These are phyloP conservation scores for Grammomys dolichurus DNA, from an alignment of 2,113 vertebrate genomes.

Conservation along the genomic window DNA sequence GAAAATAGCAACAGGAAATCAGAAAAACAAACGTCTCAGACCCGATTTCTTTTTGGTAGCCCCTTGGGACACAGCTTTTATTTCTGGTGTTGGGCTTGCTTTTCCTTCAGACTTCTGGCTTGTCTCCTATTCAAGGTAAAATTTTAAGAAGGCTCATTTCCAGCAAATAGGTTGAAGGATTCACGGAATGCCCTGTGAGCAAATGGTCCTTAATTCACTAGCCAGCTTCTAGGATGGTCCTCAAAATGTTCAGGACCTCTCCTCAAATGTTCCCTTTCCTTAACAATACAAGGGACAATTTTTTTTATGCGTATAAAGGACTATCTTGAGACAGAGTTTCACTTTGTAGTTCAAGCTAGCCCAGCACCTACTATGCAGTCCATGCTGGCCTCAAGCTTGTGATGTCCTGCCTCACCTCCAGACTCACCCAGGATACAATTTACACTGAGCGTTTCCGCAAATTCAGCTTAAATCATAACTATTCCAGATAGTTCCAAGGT, in stretches of 20 bases:
- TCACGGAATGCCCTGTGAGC: background rate
- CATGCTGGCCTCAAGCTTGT: background rate
- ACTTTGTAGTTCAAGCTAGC: background rate
- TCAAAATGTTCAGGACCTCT: background rate
- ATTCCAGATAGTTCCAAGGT: background rate
- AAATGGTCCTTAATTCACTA: background rate
- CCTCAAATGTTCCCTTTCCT: background rate
- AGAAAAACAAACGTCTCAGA: background rate
- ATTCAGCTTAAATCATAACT: background rate
- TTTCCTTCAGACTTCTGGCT: conserved; percentile 5
- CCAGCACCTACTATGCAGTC: background rate
- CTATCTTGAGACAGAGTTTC: background rate
- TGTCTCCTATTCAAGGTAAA: background rate
- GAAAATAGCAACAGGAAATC: conserved; percentile 64
- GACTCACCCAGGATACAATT: background rate
- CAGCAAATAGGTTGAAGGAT: background rate
- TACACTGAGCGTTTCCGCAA: background rate
- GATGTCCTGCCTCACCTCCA: background rate
- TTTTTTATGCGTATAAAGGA: background rate
- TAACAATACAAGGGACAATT: background rate
- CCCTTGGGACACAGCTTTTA: background rate
- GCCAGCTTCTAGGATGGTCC: background rate
- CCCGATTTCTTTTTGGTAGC: conserved; percentile 9
- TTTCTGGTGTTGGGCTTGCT: background rate
- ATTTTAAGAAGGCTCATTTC: background rate